Evolutionary conservation across 2,113 vertebrate species (phyloP).

Genomic region (Puntigrus tetrazona): DNA sequence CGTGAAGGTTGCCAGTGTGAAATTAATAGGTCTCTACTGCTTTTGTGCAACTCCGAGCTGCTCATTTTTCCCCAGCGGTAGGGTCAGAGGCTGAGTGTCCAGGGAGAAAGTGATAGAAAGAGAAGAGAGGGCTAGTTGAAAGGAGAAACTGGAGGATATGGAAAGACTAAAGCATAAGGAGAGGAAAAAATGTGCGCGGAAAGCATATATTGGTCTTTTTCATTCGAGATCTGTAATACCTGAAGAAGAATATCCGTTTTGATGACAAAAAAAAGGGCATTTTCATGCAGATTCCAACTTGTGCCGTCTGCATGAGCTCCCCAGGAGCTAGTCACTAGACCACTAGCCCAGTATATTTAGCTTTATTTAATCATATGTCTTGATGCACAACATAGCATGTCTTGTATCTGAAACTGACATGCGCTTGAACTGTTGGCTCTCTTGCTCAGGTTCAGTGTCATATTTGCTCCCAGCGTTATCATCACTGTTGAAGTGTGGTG

Average conservation of each 20-base stretch:
- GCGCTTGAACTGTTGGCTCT: too few relatives aligned
- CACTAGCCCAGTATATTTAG: neutral
- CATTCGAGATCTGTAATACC: neutral
- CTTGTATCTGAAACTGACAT: too few relatives aligned
- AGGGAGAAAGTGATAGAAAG: slow-evolving; percentile 18
- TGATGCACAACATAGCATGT: too few relatives aligned
- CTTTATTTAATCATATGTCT: too few relatives aligned
- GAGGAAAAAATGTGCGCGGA: neutral
- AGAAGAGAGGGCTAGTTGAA: slow-evolving; percentile 16
- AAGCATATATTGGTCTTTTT: neutral
- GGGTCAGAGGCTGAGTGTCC: slow-evolving; percentile 60
- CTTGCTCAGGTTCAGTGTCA: neutral
- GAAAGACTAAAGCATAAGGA: neutral
- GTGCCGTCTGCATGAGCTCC: neutral
- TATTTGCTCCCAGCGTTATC: too few relatives aligned
- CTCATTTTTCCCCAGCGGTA: slow-evolving; percentile 50
- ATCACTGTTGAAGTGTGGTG: neutral
- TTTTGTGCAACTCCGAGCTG: slow-evolving; percentile 58
- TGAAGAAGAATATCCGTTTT: neutral
- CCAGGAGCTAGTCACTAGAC: neutral
- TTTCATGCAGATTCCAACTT: neutral
- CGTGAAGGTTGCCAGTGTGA: slow-evolving; percentile 65
- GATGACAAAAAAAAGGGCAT: neutral
- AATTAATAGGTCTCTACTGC: slow-evolving; percentile 64
- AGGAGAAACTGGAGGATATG: neutral